Evolutionary conservation across 2,888 invertebrate species (phyloP), one percentile per base, ranked within the genome.

Genomic region (Muschampia plurimacula): DNA sequence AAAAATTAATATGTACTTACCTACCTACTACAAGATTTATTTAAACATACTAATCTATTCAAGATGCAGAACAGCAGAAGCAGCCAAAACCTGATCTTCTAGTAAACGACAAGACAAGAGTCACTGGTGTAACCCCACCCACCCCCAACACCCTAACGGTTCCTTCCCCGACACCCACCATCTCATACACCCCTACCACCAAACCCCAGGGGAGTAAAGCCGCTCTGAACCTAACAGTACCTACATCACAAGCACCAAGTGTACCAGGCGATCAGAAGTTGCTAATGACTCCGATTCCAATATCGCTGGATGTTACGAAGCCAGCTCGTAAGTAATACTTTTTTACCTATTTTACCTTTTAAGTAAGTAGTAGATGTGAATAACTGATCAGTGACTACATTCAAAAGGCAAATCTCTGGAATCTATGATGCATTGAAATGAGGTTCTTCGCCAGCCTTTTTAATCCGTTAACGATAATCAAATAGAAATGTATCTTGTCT

Each of bases 1-100:
- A n/a, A n/a, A n/a, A n/a, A n/a, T n/a, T n/a, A n/a, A n/a, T n/a
- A n/a, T n/a, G n/a, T n/a, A n/a, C n/a, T n/a, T n/a, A n/a, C n/a
- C n/a, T n/a, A n/a, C n/a, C n/a, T n/a, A n/a, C n/a, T n/a, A n/a
- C n/a, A n/a, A n/a, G n/a, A n/a, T n/a, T n/a, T n/a, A n/a, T n/a
- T n/a, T n/a, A n/a, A n/a, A n/a, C n/a, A n/a, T n/a, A n/a, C 4
- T 44, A 66, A 60, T 63, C 63, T 59, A 15, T 75, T 67, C 39
- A 59, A 82, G n/a, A n/a, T n/a, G 80, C 81, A 80, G 89, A 88
- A 41, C 76, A 77, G 10, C 83, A 86, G 71, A 89, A 89, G 74
- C 91, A 89, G 73, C 79, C 82, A 36, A 89, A 91, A 8, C 93
- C 93, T 49, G 93, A 93, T 77, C 84, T 93, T 22, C 79, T 93